Evolutionary conservation across 2,888 invertebrate genomes (phyloP), one percentile per base, ranked within the genome.

Genomic region (Ypsolopha sequella): DNA sequence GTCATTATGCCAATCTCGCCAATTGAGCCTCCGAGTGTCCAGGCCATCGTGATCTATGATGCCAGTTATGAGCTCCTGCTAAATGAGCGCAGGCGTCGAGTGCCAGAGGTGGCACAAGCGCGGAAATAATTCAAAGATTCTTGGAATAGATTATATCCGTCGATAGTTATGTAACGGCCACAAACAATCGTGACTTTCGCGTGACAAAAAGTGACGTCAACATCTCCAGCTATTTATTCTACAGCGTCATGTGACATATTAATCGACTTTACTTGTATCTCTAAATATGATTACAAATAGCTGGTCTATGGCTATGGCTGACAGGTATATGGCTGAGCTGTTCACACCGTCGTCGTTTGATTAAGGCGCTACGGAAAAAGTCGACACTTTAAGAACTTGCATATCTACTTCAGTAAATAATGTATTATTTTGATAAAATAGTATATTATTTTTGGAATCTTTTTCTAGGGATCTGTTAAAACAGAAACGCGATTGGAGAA

Each of bases 1-100:
- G 80, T 78, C 80, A 76, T 81, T 80, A 78, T 74, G 79, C 77
- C 81, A 78, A 81, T 81, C 78, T 68, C 64, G 66, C 75, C 77
- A 76, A 80, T 78, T 75, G 79, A 74, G 71, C 65, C 68, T 61
- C 66, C 63, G 56, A 59, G 57, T 60, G 50, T 36, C 60, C 56
- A 60, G 59, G 55, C 56, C 56, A 58, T 60, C 68, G 73, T 80
- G 82, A 81, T 81, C 70, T 79, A 82, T 70, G 76, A 65, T 65
- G 58, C 66, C 64, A 61, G 61, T 76, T 80, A 80, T 77, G 76
- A 74, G 73, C 64, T 68, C 62, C 60, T 64, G 67, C 65, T 63
- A 34, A 38, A 8, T 38, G n/a, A 13, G 24, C 14, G 43, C 6
- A 14, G 14, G 24, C 14, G 13, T 24, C 24, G 43, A 24, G 41